Base-by-base conservation (phyloP, 2,888 invertebrate genomes). In the Aproaerema taeniolella region DNA sequence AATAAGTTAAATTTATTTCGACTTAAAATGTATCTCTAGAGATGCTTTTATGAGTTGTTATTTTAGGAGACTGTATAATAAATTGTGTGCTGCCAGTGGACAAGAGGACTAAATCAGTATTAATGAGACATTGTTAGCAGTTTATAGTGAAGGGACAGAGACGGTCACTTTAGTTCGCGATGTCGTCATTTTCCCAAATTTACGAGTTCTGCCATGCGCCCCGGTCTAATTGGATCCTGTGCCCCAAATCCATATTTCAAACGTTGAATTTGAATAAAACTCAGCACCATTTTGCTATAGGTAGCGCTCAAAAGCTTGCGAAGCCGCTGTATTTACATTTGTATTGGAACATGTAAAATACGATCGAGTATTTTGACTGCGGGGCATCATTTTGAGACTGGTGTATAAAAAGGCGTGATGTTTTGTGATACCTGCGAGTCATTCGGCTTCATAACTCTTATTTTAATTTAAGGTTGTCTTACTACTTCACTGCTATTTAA, bases 101-200 rank as follows among this genome's bases (percentile, higher is more conserved):
- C 46, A 45, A 35, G 31, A 31, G 39, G 32, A 41, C 47, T 44
- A 47, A 46, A 50, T 49, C 47, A 39, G 38, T 20, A 39, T 44
- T 61, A 62, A 61, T 57, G 57, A 59, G 54, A 49, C 45, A 51
- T 55, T 59, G 54, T 57, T 52, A 43, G 45, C 43, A 31, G 43
- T n/a, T n/a, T n/a, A n/a, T 42, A 49, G 45, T 49, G 49, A 46
- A 49, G 50, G 50, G 49, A 48, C 46, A 48, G 52, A 57, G 56
- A 54, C 58, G 55, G 67, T 55, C 53, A 60, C 52, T 61, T 31
- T 10, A 28, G 10, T 12, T 31, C 7, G 26, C 38, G 38, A 33
- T 40, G 47, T 42, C 46, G 67, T 67, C 70, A 65, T 66, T 52
- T 59, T 45, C 50, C 46, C 56, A 59, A 66, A 68, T 67, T 71